Base-by-base conservation (phyloP, 2,113 vertebrate species). In the Gymnocephalus cernua region DNA sequence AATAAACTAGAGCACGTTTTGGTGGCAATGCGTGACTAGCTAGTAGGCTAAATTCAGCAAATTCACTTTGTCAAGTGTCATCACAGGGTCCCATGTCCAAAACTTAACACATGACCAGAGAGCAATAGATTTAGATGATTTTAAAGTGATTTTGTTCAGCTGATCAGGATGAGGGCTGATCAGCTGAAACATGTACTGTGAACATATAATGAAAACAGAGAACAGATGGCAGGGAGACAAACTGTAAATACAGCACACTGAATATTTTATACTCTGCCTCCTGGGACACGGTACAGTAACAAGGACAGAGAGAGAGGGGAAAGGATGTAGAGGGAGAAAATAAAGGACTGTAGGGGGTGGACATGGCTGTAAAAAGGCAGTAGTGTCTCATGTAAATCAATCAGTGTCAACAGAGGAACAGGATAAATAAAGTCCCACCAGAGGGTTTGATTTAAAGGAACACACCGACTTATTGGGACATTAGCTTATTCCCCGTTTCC, bases 241-340 rank as follows among this genome's bases (percentile, higher is more conserved):
- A 62, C 44, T 65, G 72, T 14, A 74, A 68, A 64, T 54, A 56
- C 14, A 82, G 61, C 58, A 51, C 57, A 41, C 50, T 86, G 80
- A 88, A 86, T 88, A 86, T 90, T 90, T 88, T 14, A 90, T 86
- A 23, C 7, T 51, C 29, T 21, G 56, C 6, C 66, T 79, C 74
- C 70, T 21, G 54, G 73, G 59, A 47, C 53, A 27, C 7, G 2
- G 19, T n/a, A 62, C 7, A 25, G 59, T 18, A 27, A 54, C 21
- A 11, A 56, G 14, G 51, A 74, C 15, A 4, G 68, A 47, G 21
- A 63, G 57, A 59, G 35, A 23, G 62, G 8, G 13, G 64, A 41
- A 7, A 45, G 71, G 18, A 18, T 23, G n/a, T 7, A 38, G 58
- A 11, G 21, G 25, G 57, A 70, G 25, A 14, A 11, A 14, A 53